These are phyloP conservation scores for Augochlora pura DNA, from an alignment of 1,140 invertebrate species.

Conservation along the genomic window DNA sequence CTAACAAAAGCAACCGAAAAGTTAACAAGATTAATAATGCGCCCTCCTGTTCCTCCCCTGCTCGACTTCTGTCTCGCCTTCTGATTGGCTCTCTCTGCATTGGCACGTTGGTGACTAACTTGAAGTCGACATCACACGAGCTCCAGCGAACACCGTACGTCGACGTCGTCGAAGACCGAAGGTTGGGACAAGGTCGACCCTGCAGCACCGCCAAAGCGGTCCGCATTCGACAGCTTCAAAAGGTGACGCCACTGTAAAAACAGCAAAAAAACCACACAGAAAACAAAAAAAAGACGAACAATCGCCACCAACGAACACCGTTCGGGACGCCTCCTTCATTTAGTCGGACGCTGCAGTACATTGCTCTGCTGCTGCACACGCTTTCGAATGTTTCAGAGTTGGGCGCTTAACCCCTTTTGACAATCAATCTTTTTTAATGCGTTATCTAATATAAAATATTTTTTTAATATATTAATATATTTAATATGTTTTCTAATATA, in stretches of 20 bases:
- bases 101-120: conserved; percentile 75
- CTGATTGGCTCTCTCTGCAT: conserved; percentile 69
- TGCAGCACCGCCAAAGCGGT: conserved; percentile 71
- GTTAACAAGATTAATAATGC: conserved; percentile 58
- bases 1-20: conserved; percentile 31
- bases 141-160: conserved; percentile 78
- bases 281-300: conserved; percentile 38
- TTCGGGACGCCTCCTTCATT: not conserved
- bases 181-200: conserved; percentile 76
- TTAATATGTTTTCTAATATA: too few species aligned
- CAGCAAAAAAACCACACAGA: too few species aligned
- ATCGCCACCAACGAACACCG: not conserved
- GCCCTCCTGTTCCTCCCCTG: conserved; percentile 33
- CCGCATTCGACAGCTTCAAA: conserved; percentile 79
- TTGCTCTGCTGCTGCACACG: too few species aligned
- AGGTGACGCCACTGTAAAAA: conserved; percentile 73
- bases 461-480: too few species aligned
- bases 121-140: conserved; percentile 78
- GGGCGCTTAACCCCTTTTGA: too few species aligned
- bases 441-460: too few species aligned
- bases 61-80: conserved; percentile 61
- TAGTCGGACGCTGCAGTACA: not conserved
- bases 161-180: conserved; percentile 76
- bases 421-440: too few species aligned
- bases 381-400: too few species aligned